Conservation (phyloP, 2,113 vertebrate genomes). For the Saguinus imperator region DNA sequence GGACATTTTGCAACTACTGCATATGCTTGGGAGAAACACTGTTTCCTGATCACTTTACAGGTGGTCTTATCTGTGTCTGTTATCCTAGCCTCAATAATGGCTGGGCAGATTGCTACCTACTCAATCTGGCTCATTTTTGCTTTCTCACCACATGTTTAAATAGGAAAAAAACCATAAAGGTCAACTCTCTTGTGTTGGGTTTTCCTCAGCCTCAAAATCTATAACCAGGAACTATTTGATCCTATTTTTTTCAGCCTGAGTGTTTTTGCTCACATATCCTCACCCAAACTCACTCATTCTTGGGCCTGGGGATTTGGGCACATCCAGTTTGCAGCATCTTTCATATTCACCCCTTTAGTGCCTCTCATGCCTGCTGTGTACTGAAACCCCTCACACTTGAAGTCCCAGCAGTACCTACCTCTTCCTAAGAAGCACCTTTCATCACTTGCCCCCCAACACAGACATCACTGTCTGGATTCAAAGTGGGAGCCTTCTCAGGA, state of each 20-base stretch:
- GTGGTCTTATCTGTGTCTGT: background rate
- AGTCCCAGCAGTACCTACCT: background rate
- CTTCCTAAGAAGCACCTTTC: background rate
- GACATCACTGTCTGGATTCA: background rate
- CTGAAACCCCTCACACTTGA: background rate
- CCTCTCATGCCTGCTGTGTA: background rate
- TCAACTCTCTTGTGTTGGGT: background rate
- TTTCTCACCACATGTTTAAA: conserved; percentile 25
- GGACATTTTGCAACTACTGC: background rate
- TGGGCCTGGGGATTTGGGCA: background rate
- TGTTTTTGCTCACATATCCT: background rate
- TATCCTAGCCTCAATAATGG: background rate
- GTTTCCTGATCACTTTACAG: background rate
- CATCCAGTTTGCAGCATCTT: background rate
- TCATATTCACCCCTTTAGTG: background rate
- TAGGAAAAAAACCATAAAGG: background rate
- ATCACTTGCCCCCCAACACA: background rate
- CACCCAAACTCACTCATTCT: background rate
- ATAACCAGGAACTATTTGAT: background rate
- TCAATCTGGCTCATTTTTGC: background rate
- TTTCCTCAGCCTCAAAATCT: background rate
- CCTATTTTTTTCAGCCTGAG: background rate
- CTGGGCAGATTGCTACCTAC: background rate
- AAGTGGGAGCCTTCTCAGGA: background rate
- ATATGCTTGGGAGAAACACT: background rate